Conservation (phyloP, 2,888 invertebrate species). For the Schrankia costaestrigalis region DNA sequence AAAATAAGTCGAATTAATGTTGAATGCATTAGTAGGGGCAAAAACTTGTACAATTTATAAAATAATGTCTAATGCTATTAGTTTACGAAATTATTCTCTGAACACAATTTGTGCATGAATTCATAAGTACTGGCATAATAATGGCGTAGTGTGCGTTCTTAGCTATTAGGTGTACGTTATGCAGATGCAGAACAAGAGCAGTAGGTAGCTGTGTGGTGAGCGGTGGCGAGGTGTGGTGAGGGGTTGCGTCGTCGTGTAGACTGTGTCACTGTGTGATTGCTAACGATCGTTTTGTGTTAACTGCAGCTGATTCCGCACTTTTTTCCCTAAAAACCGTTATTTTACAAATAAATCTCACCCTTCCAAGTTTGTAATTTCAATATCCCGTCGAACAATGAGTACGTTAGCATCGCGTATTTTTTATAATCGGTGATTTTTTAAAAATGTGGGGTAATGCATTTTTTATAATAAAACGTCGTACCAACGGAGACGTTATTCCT, state of each 20-base stretch:
- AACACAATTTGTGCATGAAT: too few relatives aligned
- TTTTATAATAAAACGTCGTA: constrained; percentile 66
- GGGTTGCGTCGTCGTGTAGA: not conserved
- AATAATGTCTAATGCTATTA: too few relatives aligned
- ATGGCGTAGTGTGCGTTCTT: too few relatives aligned
- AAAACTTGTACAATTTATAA: too few relatives aligned
- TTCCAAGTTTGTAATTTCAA: constrained; percentile 70
- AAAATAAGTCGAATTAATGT: too few relatives aligned
- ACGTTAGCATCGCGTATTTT: constrained; percentile 62
- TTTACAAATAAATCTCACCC: constrained; percentile 77
- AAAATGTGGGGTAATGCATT: constrained; percentile 80
- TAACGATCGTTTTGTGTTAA: constrained; percentile 40
- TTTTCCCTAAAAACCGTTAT: constrained; percentile 77
- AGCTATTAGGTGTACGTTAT: not conserved
- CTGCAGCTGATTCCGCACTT: constrained; percentile 61
- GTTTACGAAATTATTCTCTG: too few relatives aligned
- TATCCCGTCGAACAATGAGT: constrained; percentile 65
- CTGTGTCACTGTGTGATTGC: constrained; percentile 18
- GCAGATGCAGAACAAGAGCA: not conserved
- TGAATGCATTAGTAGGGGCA: too few relatives aligned
- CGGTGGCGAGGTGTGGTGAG: too few relatives aligned
- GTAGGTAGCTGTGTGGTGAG: too few relatives aligned
- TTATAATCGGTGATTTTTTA: constrained; percentile 56
- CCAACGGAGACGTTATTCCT: constrained; percentile 73
- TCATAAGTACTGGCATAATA: too few relatives aligned